Percentiles rank a stretch among this genome's conserved stretches.
Evolutionary conservation across 1,140 invertebrate genomes (phyloP).

Genomic region (Drosophila pandora): DNA sequence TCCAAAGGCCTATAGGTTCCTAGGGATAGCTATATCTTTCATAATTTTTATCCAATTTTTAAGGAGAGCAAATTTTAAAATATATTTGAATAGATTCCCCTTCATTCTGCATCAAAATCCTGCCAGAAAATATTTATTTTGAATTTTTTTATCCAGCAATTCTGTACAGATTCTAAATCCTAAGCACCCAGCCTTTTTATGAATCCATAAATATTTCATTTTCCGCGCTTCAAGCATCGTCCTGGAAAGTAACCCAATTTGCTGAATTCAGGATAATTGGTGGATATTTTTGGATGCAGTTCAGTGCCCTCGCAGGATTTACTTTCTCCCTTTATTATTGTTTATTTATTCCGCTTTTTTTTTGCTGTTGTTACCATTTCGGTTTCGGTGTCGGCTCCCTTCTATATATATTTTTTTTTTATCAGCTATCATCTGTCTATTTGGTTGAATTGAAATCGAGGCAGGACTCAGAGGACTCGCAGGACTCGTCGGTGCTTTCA

Average conservation of each 20-base stretch:
- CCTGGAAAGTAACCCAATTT: not conserved
- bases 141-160: too few relatives aligned
- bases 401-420: slow-evolving; percentile 43
- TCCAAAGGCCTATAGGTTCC: too few relatives aligned
- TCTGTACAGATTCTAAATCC: too few relatives aligned
- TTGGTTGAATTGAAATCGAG: slow-evolving; percentile 19
- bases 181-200: too few relatives aligned
- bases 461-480: not conserved
- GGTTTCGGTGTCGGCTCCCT: slow-evolving; percentile 9
- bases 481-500: slow-evolving; percentile 9
- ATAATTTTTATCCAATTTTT: too few relatives aligned
- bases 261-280: not conserved
- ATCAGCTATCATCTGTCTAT: slow-evolving; percentile 46
- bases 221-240: not conserved
- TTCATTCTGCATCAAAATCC: too few relatives aligned
- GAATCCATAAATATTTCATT: too few relatives aligned
- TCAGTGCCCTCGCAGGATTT: not conserved
- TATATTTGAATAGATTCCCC: too few relatives aligned
- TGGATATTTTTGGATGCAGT: not conserved
- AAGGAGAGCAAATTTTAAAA: too few relatives aligned
- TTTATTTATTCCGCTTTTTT: slow-evolving; percentile 5
- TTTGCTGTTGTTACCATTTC: slow-evolving; percentile 30
- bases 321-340: slow-evolving; percentile 6
- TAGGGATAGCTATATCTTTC: too few relatives aligned
- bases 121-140: too few relatives aligned